Conservation (phyloP, 2,113 vertebrate species). For the Lepidothrix coronata region DNA sequence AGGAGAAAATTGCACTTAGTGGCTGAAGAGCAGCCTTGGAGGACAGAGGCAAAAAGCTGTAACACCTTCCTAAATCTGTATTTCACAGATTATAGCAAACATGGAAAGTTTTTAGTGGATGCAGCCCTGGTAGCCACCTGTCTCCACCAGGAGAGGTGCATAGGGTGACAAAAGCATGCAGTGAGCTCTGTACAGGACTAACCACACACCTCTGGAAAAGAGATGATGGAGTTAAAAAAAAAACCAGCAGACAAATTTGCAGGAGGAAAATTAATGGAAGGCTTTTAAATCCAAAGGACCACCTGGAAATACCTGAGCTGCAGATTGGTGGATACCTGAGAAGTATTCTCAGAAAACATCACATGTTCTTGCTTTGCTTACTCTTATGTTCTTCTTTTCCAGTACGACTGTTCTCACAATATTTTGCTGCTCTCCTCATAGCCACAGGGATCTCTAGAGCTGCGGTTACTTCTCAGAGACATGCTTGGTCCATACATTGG, state of each 20-base stretch:
- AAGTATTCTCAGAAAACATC: neutral
- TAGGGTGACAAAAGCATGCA: neutral
- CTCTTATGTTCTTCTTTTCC: neutral
- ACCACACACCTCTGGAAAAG: neutral
- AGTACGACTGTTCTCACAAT: neutral
- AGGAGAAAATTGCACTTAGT: neutral
- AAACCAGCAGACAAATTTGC: neutral
- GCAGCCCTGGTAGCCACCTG: neutral
- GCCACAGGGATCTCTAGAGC: neutral
- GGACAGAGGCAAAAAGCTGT: neutral
- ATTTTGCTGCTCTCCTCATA: neutral
- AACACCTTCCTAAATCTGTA: neutral
- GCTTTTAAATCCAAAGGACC: neutral
- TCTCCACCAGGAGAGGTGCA: neutral
- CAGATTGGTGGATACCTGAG: neutral
- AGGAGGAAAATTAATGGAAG: neutral
- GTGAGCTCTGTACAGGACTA: neutral
- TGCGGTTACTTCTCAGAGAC: neutral
- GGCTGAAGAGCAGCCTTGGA: neutral
- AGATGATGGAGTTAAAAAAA: neutral
- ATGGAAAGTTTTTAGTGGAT: neutral
- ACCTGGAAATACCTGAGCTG: neutral
- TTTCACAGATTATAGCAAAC: neutral
- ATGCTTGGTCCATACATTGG: rapidly evolving
- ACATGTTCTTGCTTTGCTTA: neutral